Evolutionary conservation across 1,140 invertebrate species (phyloP).

Genomic region (Vanessa atalanta): DNA sequence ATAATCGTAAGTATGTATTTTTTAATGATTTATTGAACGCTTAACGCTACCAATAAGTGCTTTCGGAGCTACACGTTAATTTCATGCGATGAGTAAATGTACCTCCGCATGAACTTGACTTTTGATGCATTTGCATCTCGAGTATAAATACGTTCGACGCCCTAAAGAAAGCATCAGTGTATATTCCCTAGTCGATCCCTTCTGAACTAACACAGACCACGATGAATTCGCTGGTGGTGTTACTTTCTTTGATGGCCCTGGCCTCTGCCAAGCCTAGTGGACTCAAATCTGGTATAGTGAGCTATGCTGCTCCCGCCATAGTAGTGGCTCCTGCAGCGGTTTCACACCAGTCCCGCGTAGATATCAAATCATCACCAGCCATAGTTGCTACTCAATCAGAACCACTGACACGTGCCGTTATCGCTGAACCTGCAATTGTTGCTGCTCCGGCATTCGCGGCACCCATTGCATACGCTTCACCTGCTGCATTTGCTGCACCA

Average conservation of each 20-base stretch:
- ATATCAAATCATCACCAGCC: constrained; percentile 55
- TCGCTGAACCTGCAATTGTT: constrained; percentile 36
- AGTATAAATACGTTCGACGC: constrained; percentile 67
- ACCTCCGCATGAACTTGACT: constrained; percentile 68
- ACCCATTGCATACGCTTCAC: constrained; percentile 33
- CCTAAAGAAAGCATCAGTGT: constrained; percentile 71
- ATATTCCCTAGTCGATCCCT: constrained; percentile 52
- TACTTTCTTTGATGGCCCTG: constrained; percentile 79
- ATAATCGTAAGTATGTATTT: too few species aligned
- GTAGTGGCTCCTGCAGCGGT: constrained; percentile 51
- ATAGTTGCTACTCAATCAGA: constrained; percentile 45
- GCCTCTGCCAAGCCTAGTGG: constrained; percentile 69
- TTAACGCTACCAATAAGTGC: constrained; percentile 6
- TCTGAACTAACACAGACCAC: constrained; percentile 79
- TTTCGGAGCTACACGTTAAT: constrained; percentile 18
- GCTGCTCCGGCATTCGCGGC: constrained; percentile 39
- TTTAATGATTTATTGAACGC: background rate
- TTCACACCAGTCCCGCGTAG: constrained; percentile 54
- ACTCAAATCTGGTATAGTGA: constrained; percentile 29
- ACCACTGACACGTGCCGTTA: constrained; percentile 42
- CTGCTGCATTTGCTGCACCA: constrained; percentile 6
- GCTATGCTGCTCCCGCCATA: constrained; percentile 45
- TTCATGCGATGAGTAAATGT: constrained; percentile 43
- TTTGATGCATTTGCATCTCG: constrained; percentile 54
- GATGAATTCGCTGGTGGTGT: constrained; percentile 81